Evolutionary conservation across 2,888 invertebrate genomes (phyloP).

Genomic region (Digitonthophagus gazella): DNA sequence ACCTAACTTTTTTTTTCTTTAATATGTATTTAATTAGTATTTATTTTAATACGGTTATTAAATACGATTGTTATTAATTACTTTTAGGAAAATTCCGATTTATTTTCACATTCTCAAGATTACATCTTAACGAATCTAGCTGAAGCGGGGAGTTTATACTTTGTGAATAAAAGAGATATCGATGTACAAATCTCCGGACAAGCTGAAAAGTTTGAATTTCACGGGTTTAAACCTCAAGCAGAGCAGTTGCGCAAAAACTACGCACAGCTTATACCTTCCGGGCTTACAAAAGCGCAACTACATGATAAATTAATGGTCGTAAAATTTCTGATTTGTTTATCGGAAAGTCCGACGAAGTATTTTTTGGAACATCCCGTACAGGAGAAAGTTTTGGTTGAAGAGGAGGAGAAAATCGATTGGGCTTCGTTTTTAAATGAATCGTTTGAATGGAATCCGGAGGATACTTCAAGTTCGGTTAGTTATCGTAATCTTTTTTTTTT

Average conservation of each 20-base stretch:
- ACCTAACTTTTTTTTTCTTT: background rate
- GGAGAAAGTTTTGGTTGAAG: constrained; percentile 37
- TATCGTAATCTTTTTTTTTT: too few species aligned
- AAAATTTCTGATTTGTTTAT: constrained; percentile 44
- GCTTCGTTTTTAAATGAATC: constrained; percentile 53
- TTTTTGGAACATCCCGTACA: constrained; percentile 40
- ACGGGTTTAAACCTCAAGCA: constrained; percentile 45
- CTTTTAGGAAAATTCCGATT: constrained; percentile 39
- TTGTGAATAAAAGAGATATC: constrained; percentile 43
- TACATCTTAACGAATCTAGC: constrained; percentile 37
- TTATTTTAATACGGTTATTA: constrained; percentile 6
- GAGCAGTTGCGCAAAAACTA: constrained; percentile 39
- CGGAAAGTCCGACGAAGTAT: constrained; percentile 45
- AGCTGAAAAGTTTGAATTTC: constrained; percentile 46
- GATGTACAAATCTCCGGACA: constrained; percentile 41
- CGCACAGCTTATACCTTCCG: constrained; percentile 38
- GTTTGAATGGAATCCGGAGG: constrained; percentile 45
- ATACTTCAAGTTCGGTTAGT: constrained; percentile 28
- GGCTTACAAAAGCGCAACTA: constrained; percentile 37
- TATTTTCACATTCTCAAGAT: constrained; percentile 40
- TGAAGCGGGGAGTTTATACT: constrained; percentile 44
- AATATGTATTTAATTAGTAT: background rate
- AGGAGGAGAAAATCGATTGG: constrained; percentile 54
- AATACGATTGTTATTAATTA: too few species aligned
- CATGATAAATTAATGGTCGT: constrained; percentile 40